These are phyloP conservation scores for Limnothrissa miodon DNA, from an alignment of 2,113 vertebrate genomes.

Conservation along the genomic window DNA sequence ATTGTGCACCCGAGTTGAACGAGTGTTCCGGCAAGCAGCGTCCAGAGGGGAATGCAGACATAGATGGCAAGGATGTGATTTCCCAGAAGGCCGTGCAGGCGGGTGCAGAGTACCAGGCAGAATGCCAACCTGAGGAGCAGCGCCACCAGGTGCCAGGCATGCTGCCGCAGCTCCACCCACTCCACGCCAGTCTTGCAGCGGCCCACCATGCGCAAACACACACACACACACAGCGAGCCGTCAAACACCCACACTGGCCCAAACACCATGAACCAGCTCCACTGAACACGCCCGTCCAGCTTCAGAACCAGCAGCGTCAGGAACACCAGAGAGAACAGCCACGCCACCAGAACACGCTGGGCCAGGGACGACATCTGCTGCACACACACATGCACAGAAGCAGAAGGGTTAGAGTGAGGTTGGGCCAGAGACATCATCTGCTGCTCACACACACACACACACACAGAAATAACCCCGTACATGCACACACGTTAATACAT, in stretches of 20 bases:
- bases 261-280: slow-evolving; percentile 98
- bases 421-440: too few species aligned
- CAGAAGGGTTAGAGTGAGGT: too few species aligned
- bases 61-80: slow-evolving; percentile 77
- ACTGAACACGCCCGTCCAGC: slow-evolving; percentile 90
- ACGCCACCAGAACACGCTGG: slow-evolving; percentile 91
- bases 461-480: too few species aligned
- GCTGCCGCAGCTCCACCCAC: slow-evolving; percentile 84
- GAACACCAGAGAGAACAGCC: slow-evolving; percentile 92
- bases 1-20: slow-evolving; percentile 87
- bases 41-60: slow-evolving; percentile 90
- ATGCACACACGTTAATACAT: too few species aligned
- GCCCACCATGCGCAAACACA: slow-evolving; percentile 90
- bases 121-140: slow-evolving; percentile 91
- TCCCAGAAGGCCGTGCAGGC: slow-evolving; percentile 78
- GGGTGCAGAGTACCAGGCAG: slow-evolving; percentile 87
- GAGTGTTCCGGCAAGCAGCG: slow-evolving; percentile 83
- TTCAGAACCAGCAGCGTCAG: slow-evolving; percentile 93
- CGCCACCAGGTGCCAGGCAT: slow-evolving; percentile 87
- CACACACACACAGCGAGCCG: slow-evolving; percentile 85
- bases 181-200: slow-evolving; percentile 89
- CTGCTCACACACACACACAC: too few species aligned
- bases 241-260: slow-evolving; percentile 95
- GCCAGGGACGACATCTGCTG: slow-evolving; percentile 85
- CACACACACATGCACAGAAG: slow-evolving; percentile 49